Base-by-base conservation (phyloP, 2,888 invertebrate genomes). In the Cosmorhoe ocellata region DNA sequence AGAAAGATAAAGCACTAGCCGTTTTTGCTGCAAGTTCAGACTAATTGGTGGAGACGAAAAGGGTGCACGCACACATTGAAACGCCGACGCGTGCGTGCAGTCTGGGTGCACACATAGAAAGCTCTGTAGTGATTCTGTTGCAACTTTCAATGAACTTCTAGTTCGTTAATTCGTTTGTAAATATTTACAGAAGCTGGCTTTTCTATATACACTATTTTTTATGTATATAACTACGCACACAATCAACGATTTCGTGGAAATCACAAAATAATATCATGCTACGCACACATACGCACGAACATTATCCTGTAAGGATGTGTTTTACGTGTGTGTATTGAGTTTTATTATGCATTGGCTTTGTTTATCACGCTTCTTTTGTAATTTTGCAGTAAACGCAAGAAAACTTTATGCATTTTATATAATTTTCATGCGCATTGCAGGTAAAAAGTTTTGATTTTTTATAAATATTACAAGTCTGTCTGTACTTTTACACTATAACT, bases 41-140 rank as follows among this genome's bases (percentile, higher is more conserved):
- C 6, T 58, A 62, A 46, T 58, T 66, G 64, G 79, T 61, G 67
- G 72, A 78, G 80, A 84, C 84, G 69, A 72, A 82, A 87, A 88
- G 89, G 88, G 87, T 86, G 87, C 79, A 85, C 86, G 28, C 81
- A 79, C 74, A 87, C 85, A 66, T 38, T 10, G 39, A 38, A 63
- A 18, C 78, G n/a, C 68, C 64, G 68, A 68, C 71, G 73, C 72
- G 74, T 76, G 67, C 72, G 63, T 84, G 84, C 86, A 85, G 84
- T 85, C 83, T 82, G 79, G 65, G 58, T 59, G 51, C 79, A 77
- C 81, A 74, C 83, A 71, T 59, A 49, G 61, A 56, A 55, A 43
- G 57, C 44, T 43, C 52, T 56, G 54, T 60, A 65, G 38, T 24
- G 40, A 61, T 64, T 61, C 58, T 57, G 51, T 56, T 52, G 37